These are phyloP conservation scores for Syrmaticus mikado DNA, from an alignment of 2,113 vertebrate genomes.

Conservation along the genomic window DNA sequence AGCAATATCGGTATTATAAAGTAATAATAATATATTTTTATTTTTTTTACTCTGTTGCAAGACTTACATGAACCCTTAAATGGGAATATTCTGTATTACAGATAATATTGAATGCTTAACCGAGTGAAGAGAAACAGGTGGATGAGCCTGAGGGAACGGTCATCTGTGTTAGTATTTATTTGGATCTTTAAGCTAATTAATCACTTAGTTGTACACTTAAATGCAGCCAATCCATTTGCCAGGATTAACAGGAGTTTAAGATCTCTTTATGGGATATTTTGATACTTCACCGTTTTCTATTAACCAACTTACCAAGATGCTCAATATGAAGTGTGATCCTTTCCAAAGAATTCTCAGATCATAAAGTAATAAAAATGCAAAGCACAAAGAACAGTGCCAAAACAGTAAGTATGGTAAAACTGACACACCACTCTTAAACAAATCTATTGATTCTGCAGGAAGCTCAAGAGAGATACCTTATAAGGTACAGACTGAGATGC, in stretches of 20 bases:
- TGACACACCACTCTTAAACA: background rate
- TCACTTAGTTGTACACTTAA: constrained; percentile 71
- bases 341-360: background rate
- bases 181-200: constrained; percentile 76
- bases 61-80: constrained; percentile 49
- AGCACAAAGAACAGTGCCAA: background rate
- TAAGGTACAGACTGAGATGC: background rate
- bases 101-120: constrained; percentile 70
- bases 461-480: background rate
- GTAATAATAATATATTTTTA: too few relatives aligned
- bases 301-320: constrained; percentile 43
- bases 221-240: constrained; percentile 67
- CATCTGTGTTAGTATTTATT: constrained; percentile 73
- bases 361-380: background rate
- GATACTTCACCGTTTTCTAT: constrained; percentile 61
- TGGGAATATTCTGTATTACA: constrained; percentile 58
- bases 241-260: constrained; percentile 73
- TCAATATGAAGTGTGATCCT: constrained; percentile 12
- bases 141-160: constrained; percentile 69
- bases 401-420: background rate
- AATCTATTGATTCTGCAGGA: background rate
- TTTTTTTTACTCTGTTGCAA: constrained; percentile 59
- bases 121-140: constrained; percentile 66
- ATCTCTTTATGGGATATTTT: constrained; percentile 65
- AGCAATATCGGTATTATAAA: background rate